Base-by-base conservation (phyloP, 2,113 vertebrate genomes). In the Pleuronectes platessa region DNA sequence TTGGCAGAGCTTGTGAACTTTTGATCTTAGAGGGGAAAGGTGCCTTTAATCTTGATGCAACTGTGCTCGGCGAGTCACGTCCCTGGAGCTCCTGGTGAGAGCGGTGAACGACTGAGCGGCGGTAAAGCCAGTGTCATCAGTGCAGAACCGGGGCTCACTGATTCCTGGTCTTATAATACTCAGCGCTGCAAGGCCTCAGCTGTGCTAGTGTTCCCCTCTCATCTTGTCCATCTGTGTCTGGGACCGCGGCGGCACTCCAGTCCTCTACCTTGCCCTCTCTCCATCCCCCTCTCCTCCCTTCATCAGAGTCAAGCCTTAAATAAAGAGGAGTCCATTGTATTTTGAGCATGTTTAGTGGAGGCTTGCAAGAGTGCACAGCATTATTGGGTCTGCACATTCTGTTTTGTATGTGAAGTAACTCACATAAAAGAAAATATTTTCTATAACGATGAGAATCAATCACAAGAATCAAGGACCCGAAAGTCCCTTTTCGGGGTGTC, bases 211-310 rank as follows among this genome's bases (percentile, higher is more conserved):
- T 61, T 84, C 72, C 68, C 80, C 76, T 89, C 88, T 92, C 85
- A 88, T 90, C 84, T 85, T 76, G 76, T 87, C 89, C 88, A 90
- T 93, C 89, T 92, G 88, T 86, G 80, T 86, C 86, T 84, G 86
- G 87, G 87, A 88, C 88, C 67, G 54, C 10, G 5, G 73, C 80
- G 86, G 70, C 81, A 85, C 87, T 86, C 63, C 37, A 80, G 64
- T 85, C 51, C 82, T 83, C 71, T 40, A 69, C 81, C 79, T 59
- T 27, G 18, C 64, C 68, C 61, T 69, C 68, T 73, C 70, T 63
- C 45, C 6, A 64, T 64, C 63, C 74, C 63, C 73, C 75, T 73
- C 54, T 37, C 67, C 54, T n/a, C n/a, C 21, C 10, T 20, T 10
- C 54, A 51, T 45, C 54, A 37, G 63, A 84, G 45, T 45, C 1